These are phyloP conservation scores for Phenacoccus solenopsis DNA, from an alignment of 1,140 invertebrate genomes.

Conservation along the genomic window DNA sequence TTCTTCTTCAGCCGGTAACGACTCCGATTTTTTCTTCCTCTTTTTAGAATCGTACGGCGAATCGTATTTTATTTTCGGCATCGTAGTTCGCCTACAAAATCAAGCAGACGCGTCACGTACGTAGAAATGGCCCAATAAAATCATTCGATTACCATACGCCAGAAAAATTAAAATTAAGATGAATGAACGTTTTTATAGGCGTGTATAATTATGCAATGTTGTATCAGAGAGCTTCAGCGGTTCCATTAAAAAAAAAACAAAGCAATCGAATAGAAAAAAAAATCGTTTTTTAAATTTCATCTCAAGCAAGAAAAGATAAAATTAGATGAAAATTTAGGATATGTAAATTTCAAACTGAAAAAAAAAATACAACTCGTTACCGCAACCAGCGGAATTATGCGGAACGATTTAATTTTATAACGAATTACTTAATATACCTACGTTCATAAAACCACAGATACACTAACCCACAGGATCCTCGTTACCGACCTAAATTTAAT, in stretches of 20 bases:
- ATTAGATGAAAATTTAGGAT: background rate
- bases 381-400: background rate
- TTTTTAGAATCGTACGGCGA: background rate
- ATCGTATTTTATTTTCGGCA: slow-evolving; percentile 13
- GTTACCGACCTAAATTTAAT: too few species aligned
- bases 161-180: too few species aligned
- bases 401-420: background rate
- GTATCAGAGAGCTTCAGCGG: background rate
- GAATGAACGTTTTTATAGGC: too few species aligned
- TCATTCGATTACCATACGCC: too few species aligned
- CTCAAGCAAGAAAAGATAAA: too few species aligned
- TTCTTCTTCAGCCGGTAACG: background rate
- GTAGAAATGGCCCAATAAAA: too few species aligned
- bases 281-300: too few species aligned
- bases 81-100: background rate
- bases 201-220: background rate
- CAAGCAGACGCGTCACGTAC: background rate
- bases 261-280: background rate
- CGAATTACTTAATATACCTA: too few species aligned
- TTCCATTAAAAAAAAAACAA: background rate
- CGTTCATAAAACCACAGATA: background rate
- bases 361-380: background rate
- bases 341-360: background rate
- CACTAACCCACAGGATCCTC: background rate
- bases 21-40: slow-evolving; percentile 5